A percentile compares a stretch with the other conserved stretches of the same genome.
Conservation (phyloP, 1,140 invertebrate genomes). For the Penaeus vannamei region DNA sequence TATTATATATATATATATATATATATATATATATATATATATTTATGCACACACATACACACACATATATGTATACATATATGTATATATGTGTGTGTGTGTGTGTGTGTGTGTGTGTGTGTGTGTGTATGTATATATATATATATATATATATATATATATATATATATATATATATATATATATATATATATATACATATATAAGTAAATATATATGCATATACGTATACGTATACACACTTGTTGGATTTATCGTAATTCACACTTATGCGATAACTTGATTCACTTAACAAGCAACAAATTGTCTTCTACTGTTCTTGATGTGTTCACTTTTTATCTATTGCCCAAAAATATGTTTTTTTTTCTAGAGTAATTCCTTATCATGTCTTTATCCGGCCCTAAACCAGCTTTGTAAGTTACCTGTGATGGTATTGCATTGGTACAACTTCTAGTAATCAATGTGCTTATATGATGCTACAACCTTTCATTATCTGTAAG, state of each 20-base stretch:
- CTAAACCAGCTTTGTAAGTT: too few relatives aligned
- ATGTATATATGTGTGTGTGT: background rate
- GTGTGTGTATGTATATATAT: background rate
- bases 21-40: constrained; percentile 18
- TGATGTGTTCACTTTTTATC: too few relatives aligned
- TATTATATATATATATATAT: background rate
- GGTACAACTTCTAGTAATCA: too few relatives aligned
- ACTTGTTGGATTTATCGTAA: background rate
- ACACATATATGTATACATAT: background rate
- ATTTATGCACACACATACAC: background rate
- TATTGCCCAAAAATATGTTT: too few relatives aligned
- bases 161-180: background rate
- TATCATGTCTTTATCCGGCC: too few relatives aligned
- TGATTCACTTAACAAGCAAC: too few relatives aligned
- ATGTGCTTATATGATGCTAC: too few relatives aligned
- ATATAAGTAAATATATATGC: background rate
- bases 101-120: background rate
- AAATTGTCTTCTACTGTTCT: too few relatives aligned
- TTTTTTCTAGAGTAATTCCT: too few relatives aligned
- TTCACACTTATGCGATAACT: too few relatives aligned
- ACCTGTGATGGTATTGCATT: too few relatives aligned
- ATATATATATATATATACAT: background rate
- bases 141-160: background rate
- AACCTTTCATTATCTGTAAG: too few relatives aligned
- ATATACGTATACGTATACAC: constrained; percentile 13